Percentiles rank a stretch among this genome's conserved stretches.
Evolutionary conservation across 2,113 vertebrate genomes (phyloP).

Genomic region (Cacatua alba): DNA sequence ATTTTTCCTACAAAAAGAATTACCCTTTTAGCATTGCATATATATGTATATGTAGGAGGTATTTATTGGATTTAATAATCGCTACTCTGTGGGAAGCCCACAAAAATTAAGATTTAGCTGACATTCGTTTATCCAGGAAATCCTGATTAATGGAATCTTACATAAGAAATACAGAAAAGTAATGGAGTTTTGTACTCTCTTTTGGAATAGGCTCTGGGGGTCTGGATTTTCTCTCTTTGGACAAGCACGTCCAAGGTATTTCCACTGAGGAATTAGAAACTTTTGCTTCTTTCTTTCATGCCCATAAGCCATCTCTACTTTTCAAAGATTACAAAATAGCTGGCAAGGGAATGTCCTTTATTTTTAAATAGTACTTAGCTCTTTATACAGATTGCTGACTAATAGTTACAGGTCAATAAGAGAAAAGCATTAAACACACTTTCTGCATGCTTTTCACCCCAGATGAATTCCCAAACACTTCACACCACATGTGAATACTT

Average conservation of each 20-base stretch:
- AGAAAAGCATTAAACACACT: neutral
- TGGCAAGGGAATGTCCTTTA: neutral
- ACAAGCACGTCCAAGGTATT: neutral
- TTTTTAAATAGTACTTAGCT: neutral
- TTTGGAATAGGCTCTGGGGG: neutral
- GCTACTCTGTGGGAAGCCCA: neutral
- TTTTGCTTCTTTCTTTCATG: neutral
- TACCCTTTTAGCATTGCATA: no score
- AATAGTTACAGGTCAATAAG: neutral
- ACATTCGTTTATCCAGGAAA: conserved; percentile 8
- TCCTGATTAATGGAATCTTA: conserved; percentile 11
- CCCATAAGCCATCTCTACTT: neutral
- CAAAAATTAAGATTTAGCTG: conserved; percentile 51
- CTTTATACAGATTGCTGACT: neutral
- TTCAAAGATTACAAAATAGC: neutral
- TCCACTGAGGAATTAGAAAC: neutral
- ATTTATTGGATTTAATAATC: conserved; percentile 47
- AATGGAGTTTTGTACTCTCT: neutral
- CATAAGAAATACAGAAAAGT: neutral
- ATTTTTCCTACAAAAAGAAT: neutral
- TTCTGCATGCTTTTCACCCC: neutral
- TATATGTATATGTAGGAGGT: neutral
- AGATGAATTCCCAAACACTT: neutral
- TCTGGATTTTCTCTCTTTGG: neutral
- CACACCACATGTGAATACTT: neutral